Evolutionary conservation across 2,888 invertebrate species (phyloP), one percentile per base, ranked within the genome.

Genomic region (Orthosia cruda): DNA sequence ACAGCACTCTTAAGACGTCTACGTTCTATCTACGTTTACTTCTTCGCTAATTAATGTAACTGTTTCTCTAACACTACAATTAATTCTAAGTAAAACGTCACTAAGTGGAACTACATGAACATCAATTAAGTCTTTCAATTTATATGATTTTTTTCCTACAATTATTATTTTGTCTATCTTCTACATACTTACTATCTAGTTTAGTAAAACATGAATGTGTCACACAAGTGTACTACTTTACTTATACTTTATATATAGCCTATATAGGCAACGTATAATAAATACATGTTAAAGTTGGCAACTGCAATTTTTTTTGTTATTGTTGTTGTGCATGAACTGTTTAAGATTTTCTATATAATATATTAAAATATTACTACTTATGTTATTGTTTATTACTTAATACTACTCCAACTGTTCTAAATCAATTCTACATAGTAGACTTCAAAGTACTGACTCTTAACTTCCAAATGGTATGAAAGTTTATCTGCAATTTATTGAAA

Each of bases 381-480:
- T 55, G 77, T 77, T 75, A 68, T 72, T 55, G 57, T 40, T 5
- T 73, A 73, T 55, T 77, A 81, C 50, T 61, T 64, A 74, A 12
- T 66, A 74, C 64, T 80, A 98, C 98, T 98, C 95, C 57, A 90
- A 90, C 65, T 81, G 80, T 47, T 84, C 86, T 89, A 88, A 80
- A 82, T 84, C 87, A 89, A 80, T 68, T 64, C 83, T 85, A 69
- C 68, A 40, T 18, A 88, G 85, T 86, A 81, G 86, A 90, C 84
- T 85, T 90, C 74, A 84, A 83, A 89, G 89, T 95, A 95, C 95
- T 95, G 95, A 95, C 95, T 94, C 86, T 88, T 83, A 68, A 92
- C 90, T 67, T 94, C 91, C 93, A 95, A 74, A 84, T 88, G 80
- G 90, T 95, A 95, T 82, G 88, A 91, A 89, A 95, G 81, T 68